These are phyloP conservation scores for Drosophila sturtevanti DNA, from an alignment of 1,140 invertebrate species.

Conservation along the genomic window DNA sequence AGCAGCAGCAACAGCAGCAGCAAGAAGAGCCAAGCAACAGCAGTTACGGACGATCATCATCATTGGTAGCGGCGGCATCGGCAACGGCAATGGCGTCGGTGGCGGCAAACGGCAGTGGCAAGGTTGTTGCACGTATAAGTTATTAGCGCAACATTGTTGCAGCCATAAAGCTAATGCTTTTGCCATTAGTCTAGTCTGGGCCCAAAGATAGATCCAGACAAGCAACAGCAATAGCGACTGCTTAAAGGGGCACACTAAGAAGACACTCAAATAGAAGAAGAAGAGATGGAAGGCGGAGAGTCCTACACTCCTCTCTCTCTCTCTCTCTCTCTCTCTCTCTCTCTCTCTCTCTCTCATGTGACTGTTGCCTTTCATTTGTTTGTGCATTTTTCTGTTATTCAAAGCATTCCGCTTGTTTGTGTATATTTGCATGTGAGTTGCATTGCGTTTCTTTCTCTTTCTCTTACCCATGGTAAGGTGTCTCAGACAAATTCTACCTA, in stretches of 20 bases:
- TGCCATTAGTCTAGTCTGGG: slow-evolving; percentile 50
- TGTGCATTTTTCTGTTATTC: slow-evolving; percentile 37
- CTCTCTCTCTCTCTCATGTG: neutral
- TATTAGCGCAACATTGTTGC: slow-evolving; percentile 77
- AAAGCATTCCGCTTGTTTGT: slow-evolving; percentile 12
- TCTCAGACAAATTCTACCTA: slow-evolving; percentile 26
- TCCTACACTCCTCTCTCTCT: neutral
- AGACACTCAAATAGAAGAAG: neutral
- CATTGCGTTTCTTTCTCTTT: slow-evolving; percentile 17
- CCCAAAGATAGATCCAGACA: slow-evolving; percentile 16
- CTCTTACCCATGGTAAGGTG: slow-evolving; percentile 28
- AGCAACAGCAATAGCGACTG: neutral
- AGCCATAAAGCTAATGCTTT: slow-evolving; percentile 47
- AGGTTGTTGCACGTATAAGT: slow-evolving; percentile 74
- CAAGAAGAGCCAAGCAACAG: neutral
- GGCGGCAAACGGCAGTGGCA: slow-evolving; percentile 34
- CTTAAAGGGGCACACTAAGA: neutral
- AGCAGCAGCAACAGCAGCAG: neutral
- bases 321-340: too few species aligned
- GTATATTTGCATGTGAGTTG: slow-evolving; percentile 11
- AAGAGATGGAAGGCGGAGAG: neutral
- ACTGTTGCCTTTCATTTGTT: slow-evolving; percentile 47
- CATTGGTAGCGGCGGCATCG: neutral
- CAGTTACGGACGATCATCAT: neutral
- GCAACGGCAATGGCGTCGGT: neutral